Evolutionary conservation across 2,888 invertebrate genomes (phyloP).

Genomic region (Plebejus melissa): DNA sequence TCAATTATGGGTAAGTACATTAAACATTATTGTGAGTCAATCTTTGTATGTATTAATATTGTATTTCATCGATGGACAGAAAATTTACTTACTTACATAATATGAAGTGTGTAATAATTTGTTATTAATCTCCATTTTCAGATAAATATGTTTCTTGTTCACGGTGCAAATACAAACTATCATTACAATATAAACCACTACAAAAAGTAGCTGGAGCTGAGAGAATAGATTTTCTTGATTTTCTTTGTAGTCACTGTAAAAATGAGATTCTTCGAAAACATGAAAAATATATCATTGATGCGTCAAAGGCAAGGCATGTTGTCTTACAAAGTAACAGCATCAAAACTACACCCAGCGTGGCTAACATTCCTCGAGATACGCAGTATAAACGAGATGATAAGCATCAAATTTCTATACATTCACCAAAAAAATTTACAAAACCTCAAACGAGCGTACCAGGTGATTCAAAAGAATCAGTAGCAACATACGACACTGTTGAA

Average conservation of each 20-base stretch:
- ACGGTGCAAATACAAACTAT: constrained; percentile 51
- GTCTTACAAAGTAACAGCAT: not conserved
- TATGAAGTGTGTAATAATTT: too few relatives aligned
- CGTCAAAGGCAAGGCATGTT: not conserved
- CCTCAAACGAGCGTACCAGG: not conserved
- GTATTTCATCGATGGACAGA: too few relatives aligned
- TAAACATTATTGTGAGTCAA: not conserved
- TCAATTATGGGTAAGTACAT: not conserved
- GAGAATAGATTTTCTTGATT: constrained; percentile 45
- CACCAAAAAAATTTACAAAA: not conserved
- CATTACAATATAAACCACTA: constrained; percentile 47
- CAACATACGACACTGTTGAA: not conserved
- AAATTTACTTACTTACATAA: too few relatives aligned
- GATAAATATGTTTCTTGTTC: constrained; percentile 50
- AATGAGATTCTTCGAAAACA: not conserved
- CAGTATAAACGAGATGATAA: not conserved
- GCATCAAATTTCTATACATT: not conserved
- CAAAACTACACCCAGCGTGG: not conserved
- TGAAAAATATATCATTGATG: not conserved
- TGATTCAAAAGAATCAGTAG: not conserved
- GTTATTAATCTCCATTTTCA: constrained; percentile 41
- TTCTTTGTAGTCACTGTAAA: constrained; percentile 35
- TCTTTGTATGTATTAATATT: too few relatives aligned
- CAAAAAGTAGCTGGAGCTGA: constrained; percentile 42
- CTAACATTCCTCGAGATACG: not conserved